Conservation (phyloP, 2,113 vertebrate species). For the Protobothrops mucrosquamatus region DNA sequence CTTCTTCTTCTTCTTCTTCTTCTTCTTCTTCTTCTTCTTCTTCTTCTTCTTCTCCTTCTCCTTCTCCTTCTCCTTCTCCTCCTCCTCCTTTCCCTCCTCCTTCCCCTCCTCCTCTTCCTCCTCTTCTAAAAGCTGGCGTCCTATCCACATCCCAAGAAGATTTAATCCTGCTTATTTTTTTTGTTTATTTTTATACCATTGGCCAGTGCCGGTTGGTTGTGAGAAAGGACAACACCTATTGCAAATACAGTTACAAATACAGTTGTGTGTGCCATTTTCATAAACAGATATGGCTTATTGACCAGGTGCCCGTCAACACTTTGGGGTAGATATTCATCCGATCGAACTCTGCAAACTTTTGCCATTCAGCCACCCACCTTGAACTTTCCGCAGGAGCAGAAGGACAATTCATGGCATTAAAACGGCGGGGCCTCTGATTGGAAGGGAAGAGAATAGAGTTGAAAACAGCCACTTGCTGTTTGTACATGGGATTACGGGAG, state of each 20-base stretch:
- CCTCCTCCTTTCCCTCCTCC: too few relatives aligned
- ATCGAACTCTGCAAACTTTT: background rate
- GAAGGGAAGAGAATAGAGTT: background rate
- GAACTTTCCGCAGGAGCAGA: background rate
- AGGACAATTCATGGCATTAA: background rate
- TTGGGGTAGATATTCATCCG: background rate
- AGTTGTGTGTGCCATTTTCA: background rate
- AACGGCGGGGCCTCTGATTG: background rate
- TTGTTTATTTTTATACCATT: background rate
- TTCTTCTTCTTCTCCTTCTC: too few relatives aligned
- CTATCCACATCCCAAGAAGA: background rate
- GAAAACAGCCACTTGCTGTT: background rate
- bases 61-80: too few relatives aligned
- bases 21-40: too few relatives aligned
- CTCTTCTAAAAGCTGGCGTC: background rate
- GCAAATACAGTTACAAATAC: background rate
- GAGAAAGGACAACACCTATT: background rate
- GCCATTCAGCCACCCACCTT: background rate
- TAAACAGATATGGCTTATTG: background rate
- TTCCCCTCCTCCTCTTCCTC: too few relatives aligned
- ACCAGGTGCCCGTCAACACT: background rate
- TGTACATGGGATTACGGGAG: background rate
- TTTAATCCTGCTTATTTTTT: background rate
- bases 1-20: too few relatives aligned
- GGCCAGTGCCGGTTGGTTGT: background rate